Percentiles rank a stretch among this genome's conserved stretches.
Evolutionary conservation across 1,140 invertebrate genomes (phyloP).

Genomic region (Drosophila trapezifrons): DNA sequence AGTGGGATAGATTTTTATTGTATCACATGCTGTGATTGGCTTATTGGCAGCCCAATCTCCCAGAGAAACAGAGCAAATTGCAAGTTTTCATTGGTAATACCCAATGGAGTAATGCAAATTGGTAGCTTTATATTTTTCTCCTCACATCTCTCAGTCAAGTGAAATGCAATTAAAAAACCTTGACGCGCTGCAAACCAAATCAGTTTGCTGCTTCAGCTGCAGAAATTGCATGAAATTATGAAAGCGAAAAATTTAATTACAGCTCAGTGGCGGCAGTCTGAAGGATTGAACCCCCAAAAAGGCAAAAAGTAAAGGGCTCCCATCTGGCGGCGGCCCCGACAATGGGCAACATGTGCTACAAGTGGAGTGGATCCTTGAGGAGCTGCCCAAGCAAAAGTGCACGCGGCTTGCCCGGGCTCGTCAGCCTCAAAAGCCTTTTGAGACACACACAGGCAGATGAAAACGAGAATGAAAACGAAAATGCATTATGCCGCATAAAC

Average conservation of each 20-base stretch:
- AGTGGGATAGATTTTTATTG: conserved; percentile 33
- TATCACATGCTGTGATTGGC: conserved; percentile 27
- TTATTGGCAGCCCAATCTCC: conserved; percentile 27
- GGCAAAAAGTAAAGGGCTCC: conserved; percentile 17
- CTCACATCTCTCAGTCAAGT: background rate
- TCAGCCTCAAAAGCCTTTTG: conserved; percentile 72
- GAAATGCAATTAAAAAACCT: conserved; percentile 52
- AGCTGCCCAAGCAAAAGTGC: conserved; percentile 65
- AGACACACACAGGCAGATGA: conserved; percentile 60
- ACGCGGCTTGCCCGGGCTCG: conserved; percentile 33
- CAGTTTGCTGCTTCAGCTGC: conserved; percentile 42
- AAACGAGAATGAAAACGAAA: conserved; percentile 59
- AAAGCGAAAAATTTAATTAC: conserved; percentile 80
- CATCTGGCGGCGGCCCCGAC: conserved; percentile 26
- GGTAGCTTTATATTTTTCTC: conserved; percentile 17
- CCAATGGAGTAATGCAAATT: conserved; percentile 40
- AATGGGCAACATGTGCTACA: conserved; percentile 82
- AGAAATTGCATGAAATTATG: conserved; percentile 79
- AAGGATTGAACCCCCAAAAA: conserved; percentile 43
- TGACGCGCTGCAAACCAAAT: conserved; percentile 54
- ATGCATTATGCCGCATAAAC: conserved; percentile 83
- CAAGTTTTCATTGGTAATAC: conserved; percentile 19
- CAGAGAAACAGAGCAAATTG: conserved; percentile 13
- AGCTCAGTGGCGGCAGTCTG: conserved; percentile 48
- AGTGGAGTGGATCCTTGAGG: conserved; percentile 77